Base-by-base conservation (phyloP, 2,797 vertebrate genomes). In the Heliangelus exortis region DNA sequence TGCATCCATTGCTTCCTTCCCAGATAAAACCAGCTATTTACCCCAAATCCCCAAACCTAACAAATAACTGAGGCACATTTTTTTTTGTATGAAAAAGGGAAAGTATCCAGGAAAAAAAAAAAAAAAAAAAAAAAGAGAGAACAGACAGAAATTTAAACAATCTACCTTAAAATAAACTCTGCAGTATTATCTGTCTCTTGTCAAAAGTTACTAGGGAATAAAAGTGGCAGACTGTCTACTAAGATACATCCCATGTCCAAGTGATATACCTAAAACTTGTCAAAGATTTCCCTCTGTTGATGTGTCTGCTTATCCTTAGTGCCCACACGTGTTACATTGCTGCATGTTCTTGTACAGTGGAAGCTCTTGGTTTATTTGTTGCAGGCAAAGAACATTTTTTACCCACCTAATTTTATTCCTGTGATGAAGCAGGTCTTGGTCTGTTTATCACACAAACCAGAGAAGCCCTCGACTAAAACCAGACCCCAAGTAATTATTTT, bases 361-460 rank as follows among this genome's bases (percentile, higher is more conserved):
- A 82, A 88, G 77, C 68, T 77, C 34, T 67, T 84, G 84, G 96
- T 96, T 94, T 94, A 90, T 89, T 90, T 96, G 58, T 53, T 91
- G 87, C 89, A 84, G 50, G 82, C 39, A 93, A 91, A 87, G 63
- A 88, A 92, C 65, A 48, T 74, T 65, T 57, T 86, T 62, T 8
- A 34, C 45, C 53, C 66, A 82, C 65, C 77, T 92, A 65, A 83
- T 89, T 93, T 72, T 82, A 76, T 53, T 83, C 63, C 58, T 74
- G 48, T 39, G 20, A 68, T 41, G 28, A 12, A 28, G 66, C 75
- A 85, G 78, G 79, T 84, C 78, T 90, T 68, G 76, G 45, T 75
- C 93, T 72, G 69, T 15, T 84, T 79, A 68, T 92, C 93, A 81
- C 68, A 93, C 78, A 92, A 94, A 91, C 22, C 62, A 92, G 91